phyloP scores from a whole-genome alignment of 2,797 vertebrate species.

The Podarcis lilfordi region DNA sequence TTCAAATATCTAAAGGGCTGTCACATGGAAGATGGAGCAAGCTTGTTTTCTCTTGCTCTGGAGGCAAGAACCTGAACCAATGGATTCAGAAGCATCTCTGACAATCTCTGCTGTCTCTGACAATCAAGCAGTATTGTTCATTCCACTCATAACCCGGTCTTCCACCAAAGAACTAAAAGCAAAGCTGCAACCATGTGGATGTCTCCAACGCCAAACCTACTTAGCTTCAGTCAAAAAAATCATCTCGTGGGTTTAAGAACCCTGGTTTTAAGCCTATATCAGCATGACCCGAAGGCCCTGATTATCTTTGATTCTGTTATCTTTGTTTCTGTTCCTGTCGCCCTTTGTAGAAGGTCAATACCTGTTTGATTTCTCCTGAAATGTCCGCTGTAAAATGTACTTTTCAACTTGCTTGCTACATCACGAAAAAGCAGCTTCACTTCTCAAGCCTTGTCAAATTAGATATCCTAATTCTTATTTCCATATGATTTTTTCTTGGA shows the following conservation, averaged over 20 bases:
- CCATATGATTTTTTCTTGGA: not conserved
- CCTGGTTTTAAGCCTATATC: not conserved
- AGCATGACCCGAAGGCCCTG: not conserved
- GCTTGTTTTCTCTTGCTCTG: too few relatives aligned
- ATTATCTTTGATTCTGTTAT: not conserved
- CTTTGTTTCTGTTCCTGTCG: not conserved
- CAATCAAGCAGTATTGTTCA: not conserved
- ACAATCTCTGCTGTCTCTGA: too few relatives aligned
- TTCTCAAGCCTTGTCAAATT: not conserved
- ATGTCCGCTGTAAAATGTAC: not conserved
- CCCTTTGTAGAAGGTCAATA: not conserved
- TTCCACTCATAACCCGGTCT: not conserved
- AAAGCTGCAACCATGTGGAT: not conserved
- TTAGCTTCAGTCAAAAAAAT: not conserved
- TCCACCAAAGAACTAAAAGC: not conserved
- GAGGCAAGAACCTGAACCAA: too few relatives aligned
- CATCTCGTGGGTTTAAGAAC: not conserved
- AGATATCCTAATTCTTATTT: not conserved
- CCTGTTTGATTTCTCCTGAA: not conserved
- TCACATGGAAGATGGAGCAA: too few relatives aligned
- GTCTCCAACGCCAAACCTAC: not conserved
- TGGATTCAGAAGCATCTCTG: too few relatives aligned
- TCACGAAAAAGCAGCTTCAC: not conserved
- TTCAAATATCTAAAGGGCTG: too few relatives aligned
- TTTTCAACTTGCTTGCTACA: not conserved